Conservation (phyloP, 1,140 invertebrate species). For the Drosophila ambigua region DNA sequence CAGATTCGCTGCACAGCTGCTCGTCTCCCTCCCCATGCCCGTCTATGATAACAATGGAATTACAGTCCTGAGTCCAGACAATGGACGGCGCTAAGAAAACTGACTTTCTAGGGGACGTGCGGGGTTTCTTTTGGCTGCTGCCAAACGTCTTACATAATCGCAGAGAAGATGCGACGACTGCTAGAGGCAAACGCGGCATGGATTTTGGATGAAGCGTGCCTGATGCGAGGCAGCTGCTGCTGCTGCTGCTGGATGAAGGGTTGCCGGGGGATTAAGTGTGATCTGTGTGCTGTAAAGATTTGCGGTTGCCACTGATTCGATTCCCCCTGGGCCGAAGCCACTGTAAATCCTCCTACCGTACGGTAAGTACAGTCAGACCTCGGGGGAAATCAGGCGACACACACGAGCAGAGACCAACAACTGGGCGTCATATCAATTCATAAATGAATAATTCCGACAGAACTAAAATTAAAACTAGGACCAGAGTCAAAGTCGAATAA, state of each 20-base stretch:
- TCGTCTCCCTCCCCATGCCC: slow-evolving; percentile 14
- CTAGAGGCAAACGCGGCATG: slow-evolving; percentile 26
- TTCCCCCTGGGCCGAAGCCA: slow-evolving; percentile 13
- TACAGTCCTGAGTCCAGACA: slow-evolving; percentile 39
- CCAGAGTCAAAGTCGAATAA: slow-evolving; percentile 50
- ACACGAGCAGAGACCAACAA: slow-evolving; percentile 34
- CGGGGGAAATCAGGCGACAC: slow-evolving; percentile 11
- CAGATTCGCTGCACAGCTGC: slow-evolving; percentile 30
- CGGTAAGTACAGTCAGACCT: slow-evolving; percentile 66
- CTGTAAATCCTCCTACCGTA: slow-evolving; percentile 21
- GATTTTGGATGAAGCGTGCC: slow-evolving; percentile 72
- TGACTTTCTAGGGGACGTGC: slow-evolving; percentile 69
- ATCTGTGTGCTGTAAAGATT: slow-evolving; percentile 63
- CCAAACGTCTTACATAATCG: slow-evolving; percentile 70
- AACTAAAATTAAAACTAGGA: slow-evolving; percentile 67
- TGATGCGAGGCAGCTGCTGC: slow-evolving; percentile 69
- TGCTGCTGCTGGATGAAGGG: slow-evolving; percentile 61
- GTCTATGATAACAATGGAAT: slow-evolving; percentile 52
- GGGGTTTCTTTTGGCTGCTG: slow-evolving; percentile 42
- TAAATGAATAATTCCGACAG: slow-evolving; percentile 73
- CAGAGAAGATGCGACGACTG: slow-evolving; percentile 36
- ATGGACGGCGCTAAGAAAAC: slow-evolving; percentile 68
- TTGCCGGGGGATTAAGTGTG: slow-evolving; percentile 60
- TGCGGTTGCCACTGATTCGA: slow-evolving; percentile 45
- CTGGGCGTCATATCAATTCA: slow-evolving; percentile 73